A percentile compares a stretch with the other conserved stretches of the same genome.
These are phyloP conservation scores for Tridacna gigas DNA, from an alignment of 2,888 invertebrate species.

Conservation along the genomic window DNA sequence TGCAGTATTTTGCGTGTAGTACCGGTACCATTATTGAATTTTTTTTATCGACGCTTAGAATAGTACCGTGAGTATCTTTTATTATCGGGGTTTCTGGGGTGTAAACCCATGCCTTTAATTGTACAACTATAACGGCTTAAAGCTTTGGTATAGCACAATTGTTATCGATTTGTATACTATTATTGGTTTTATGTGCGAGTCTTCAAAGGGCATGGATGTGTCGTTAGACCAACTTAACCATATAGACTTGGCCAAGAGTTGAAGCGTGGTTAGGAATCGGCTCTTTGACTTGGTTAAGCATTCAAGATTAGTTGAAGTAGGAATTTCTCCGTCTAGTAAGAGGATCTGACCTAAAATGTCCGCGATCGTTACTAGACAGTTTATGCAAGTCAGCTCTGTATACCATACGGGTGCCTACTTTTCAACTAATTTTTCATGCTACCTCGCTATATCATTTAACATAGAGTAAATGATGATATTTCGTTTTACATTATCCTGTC, in stretches of 20 bases:
- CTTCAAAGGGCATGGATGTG: too few relatives aligned
- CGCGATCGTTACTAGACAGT: constrained; percentile 4
- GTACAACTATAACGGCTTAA: too few relatives aligned
- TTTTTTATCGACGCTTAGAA: not conserved
- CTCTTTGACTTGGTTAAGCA: not conserved
- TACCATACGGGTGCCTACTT: constrained; percentile 25
- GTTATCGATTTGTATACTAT: too few relatives aligned
- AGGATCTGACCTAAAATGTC: constrained; percentile 10
- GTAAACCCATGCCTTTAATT: too few relatives aligned
- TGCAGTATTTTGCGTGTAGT: not conserved
- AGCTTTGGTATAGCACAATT: too few relatives aligned
- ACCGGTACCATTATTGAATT: not conserved
- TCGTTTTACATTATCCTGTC: too few relatives aligned
- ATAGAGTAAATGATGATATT: not conserved
- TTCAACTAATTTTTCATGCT: not conserved
- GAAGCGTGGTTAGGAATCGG: too few relatives aligned
- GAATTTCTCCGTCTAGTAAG: constrained; percentile 20
- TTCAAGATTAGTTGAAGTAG: not conserved
- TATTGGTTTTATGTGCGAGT: too few relatives aligned
- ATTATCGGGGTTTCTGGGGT: not conserved
- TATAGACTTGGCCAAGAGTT: too few relatives aligned
- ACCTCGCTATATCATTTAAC: not conserved
- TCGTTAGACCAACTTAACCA: too few relatives aligned
- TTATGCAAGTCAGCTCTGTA: constrained; percentile 5
- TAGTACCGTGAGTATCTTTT: not conserved